Base-by-base conservation (phyloP, 2,888 invertebrate genomes). In the Polymixis flavicincta region DNA sequence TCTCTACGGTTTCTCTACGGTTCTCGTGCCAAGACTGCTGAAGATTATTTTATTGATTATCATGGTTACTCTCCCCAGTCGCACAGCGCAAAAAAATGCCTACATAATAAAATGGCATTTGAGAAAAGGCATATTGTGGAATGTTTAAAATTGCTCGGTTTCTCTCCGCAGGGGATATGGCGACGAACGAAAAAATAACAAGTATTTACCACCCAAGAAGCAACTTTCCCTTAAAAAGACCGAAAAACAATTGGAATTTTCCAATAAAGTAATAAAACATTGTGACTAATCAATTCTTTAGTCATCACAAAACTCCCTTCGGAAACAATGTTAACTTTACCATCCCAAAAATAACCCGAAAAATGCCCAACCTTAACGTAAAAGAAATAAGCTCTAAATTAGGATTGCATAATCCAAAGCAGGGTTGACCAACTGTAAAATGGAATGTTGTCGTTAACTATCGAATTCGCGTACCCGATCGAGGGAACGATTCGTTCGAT, bases 201-300 rank as follows among this genome's bases (percentile, higher is more conserved):
- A 81, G 57, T 64, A 76, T 80, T 78, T 87, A 85, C 87, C 86
- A 86, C 86, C 86, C 87, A 86, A 86, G 84, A 85, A 85, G 85
- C 83, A 82, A 78, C 70, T 81, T 81, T 76, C 66, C 71, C 69
- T 84, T 32, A 84, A 85, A 87, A 89, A 82, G 82, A 78, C 77
- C 75, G 85, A 84, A 87, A 85, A 89, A 88, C 87, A 88, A 85
- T 88, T 82, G 84, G 88, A 85, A 87, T 88, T 88, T 87, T 87
- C 87, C 85, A 88, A 88, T 87, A 89, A 90, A 90, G 87, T 84
- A 87, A 88, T 88, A 90, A 89, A 90, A 90, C 87, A 88, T 89
- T 89, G 90, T 89, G 87, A 89, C 91, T 89, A 93, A 93, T 94
- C 92, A 93, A 93, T 94, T 93, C 86, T 85, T 87, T 87, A 87